Conservation (phyloP, 2,888 invertebrate species). For the Drosophila mercatorum region DNA sequence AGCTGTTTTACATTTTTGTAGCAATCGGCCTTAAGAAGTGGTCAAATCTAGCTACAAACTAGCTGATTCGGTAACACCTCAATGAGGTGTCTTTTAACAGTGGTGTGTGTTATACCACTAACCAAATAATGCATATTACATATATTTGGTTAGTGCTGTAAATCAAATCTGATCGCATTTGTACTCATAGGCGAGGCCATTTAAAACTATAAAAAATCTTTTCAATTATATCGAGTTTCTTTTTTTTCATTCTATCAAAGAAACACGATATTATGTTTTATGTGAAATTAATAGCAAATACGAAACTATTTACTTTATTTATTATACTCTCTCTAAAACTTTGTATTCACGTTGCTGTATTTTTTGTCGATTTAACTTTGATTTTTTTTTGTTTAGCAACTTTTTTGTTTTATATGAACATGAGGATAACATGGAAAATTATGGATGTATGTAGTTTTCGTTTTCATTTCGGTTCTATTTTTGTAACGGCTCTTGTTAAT, state of each 20-base stretch:
- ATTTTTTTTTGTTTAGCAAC: constrained; percentile 69
- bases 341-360: constrained; percentile 69
- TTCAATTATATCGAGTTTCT: not conserved
- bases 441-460: constrained; percentile 47
- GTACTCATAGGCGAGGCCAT: no score
- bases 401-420: constrained; percentile 72
- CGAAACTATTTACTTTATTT: constrained; percentile 79
- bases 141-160: no score
- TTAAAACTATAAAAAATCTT: not conserved
- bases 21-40: no score
- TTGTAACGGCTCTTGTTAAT: constrained; percentile 48
- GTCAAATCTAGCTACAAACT: no score
- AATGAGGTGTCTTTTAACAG: no score
- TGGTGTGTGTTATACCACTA: no score
- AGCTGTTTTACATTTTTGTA: no score
- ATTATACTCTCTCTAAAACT: constrained; percentile 75
- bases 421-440: constrained; percentile 70
- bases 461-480: constrained; percentile 40
- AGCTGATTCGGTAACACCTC: no score
- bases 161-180: not conserved
- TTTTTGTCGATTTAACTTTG: constrained; percentile 51
- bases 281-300: constrained; percentile 82
- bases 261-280: constrained; percentile 42
- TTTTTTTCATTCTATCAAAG: not conserved
- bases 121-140: no score